Evolutionary conservation across 2,797 vertebrate species (phyloP), one percentile per base, ranked within the genome.

Genomic region (Halcyon badia): DNA sequence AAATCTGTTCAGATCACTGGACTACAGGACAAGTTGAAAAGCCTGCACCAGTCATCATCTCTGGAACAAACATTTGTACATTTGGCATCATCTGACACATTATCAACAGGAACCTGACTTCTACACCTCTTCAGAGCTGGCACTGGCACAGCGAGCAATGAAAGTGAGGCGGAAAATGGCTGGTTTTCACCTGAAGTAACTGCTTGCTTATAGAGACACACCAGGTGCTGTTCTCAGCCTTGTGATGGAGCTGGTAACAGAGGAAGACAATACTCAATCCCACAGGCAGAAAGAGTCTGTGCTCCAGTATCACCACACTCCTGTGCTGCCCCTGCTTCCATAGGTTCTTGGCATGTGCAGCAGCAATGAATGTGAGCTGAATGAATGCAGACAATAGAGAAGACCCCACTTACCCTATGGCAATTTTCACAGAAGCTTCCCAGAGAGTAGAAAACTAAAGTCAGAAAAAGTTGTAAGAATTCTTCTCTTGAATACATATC

Each of bases 131-230:
- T 80, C 65, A 91, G 75, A 80, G 51, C 7, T 46, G 24, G 54
- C 8, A 4, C 8, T 16, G 11, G 49, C 49, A 69, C 12, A 42
- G 14, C 11, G 35, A 73, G 24, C 16, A 39, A 58, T 2, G 10
- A 46, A 42, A 69, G n/a, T 51, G 11, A 13, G 13, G 57, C 19
- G 26, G 4, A 51, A 42, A 80, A 7, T 21, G 57, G 21, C 6
- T 10, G 7, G 25, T 61, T 12, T 37, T 22, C 71, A 57, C 26
- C 18, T 61, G 22, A 61, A 80, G 30, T 25, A 69, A 73, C 7
- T n/a, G 51, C 22, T 79, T 13, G 3, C 22, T 41, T 0, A 0
- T n/a, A 39, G 22, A 65, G 65, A 25, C 46, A 61, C 19, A n/a
- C 2, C 30, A 46, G 30, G 14, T 13, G 2, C 9, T 44, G 41